Conservation (phyloP, 2,888 invertebrate species). For the Antheraea assamensis region DNA sequence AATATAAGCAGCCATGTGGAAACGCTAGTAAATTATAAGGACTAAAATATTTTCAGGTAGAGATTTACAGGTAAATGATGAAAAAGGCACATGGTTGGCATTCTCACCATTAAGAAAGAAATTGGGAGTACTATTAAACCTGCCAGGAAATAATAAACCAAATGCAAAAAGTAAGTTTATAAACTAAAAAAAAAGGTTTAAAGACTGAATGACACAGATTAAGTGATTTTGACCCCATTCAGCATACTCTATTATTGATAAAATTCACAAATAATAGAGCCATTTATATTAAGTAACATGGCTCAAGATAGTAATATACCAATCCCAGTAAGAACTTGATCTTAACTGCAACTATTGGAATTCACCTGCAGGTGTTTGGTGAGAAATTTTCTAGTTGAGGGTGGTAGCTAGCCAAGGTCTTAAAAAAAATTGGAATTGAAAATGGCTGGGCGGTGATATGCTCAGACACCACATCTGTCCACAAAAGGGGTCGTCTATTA, state of each 20-base stretch:
- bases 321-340: too few relatives aligned
- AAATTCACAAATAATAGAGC: background rate
- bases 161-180: conserved; percentile 68
- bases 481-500: too few relatives aligned
- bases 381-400: too few relatives aligned
- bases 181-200: background rate
- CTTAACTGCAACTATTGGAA: too few relatives aligned
- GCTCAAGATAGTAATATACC: too few relatives aligned
- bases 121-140: conserved; percentile 87
- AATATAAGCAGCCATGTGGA: too few relatives aligned
- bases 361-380: too few relatives aligned
- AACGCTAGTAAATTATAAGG: background rate
- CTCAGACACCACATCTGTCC: too few relatives aligned
- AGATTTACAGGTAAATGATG: conserved; percentile 87
- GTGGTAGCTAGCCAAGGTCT: too few relatives aligned
- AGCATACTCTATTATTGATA: background rate
- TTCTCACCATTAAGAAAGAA: conserved; percentile 70
- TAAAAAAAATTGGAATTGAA: too few relatives aligned
- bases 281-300: background rate
- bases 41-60: conserved; percentile 77
- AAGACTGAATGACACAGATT: background rate
- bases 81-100: conserved; percentile 93
- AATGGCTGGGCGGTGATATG: too few relatives aligned
- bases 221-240: background rate
- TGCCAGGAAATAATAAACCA: conserved; percentile 78